Base-by-base conservation (phyloP, 1,140 invertebrate species). In the Asbolus verrucosus region DNA sequence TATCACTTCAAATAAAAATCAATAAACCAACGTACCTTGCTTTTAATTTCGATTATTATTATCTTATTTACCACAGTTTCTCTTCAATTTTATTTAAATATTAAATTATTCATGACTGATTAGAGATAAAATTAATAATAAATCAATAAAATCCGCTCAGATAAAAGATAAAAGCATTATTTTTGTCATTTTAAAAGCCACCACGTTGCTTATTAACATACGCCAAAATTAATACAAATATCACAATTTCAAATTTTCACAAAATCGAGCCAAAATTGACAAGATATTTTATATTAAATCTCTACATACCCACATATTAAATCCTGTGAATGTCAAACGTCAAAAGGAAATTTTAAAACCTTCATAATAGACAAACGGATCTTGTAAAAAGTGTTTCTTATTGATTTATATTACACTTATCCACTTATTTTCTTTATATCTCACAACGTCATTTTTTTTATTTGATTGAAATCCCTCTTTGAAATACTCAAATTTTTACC, bases 1-100 rank as follows among this genome's bases (percentile, higher is more conserved):
- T 74, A 74, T 69, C 73, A 71, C 67, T 69, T 69, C 61, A 70
- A 73, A 74, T 69, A 76, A 75, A 63, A 76, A 77, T 77, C 76
- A 73, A 77, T 77, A 72, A 69, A 67, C 70, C 33, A 30, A 38
- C 41, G 54, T 61, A 36, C 43, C 61, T 14, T 67, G 41, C 46
- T 75, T 73, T 75, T 61, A 70, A 70, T 72, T 72, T 70, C 65
- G 62, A 70, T 73, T 69, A 69, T 70, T 66, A 70, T 75, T 75
- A 75, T 70, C 71, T 75, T 75, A 70, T 74, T 74, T 72, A 72
- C 71, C 46, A 46, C 69, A 69, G 43, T 67, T 73, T 67, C 41
- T 43, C 27, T 33, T 67, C 65, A 66, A 70, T 71, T 71, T 72
- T 72, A 72, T 72, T 72, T 69, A 72, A 72, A 72, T 72, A 69